Conservation (phyloP, 2,113 vertebrate species). For the Erpornis zantholeuca region DNA sequence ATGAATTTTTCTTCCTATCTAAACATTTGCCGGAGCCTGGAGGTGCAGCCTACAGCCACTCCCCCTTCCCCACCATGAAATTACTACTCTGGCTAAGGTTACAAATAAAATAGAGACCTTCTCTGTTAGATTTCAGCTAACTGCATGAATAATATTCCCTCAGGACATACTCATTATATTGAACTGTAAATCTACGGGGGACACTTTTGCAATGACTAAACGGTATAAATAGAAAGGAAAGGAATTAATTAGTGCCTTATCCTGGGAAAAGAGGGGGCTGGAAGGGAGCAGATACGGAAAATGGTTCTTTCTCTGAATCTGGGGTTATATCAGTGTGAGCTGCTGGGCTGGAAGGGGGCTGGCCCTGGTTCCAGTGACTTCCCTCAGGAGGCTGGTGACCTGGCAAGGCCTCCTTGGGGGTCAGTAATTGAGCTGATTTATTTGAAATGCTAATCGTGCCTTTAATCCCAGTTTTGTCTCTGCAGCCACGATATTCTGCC, state of each 20-base stretch:
- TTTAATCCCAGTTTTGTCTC: background rate
- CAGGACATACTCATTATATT: background rate
- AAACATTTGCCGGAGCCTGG: conserved; percentile 37
- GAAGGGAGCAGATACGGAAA: background rate
- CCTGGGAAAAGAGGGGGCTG: conserved; percentile 58
- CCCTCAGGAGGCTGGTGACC: background rate
- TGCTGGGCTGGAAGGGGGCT: background rate
- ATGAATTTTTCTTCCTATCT: background rate
- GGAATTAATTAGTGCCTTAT: background rate
- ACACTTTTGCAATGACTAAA: conserved; percentile 17
- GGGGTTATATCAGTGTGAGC: background rate
- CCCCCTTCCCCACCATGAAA: background rate
- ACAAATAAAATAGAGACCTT: conserved; percentile 11
- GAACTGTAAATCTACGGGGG: background rate
- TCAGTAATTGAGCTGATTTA: background rate
- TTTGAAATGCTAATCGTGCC: background rate
- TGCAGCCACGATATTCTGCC: background rate
- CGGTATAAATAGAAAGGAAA: conserved; percentile 59
- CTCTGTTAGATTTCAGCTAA: background rate
- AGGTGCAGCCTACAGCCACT: background rate
- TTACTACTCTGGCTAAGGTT: background rate
- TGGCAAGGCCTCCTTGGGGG: background rate
- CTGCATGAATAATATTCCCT: conserved; percentile 34
- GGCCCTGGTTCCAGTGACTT: background rate
- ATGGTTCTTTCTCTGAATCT: background rate